Percentiles rank a stretch among this genome's conserved stretches.
These are phyloP conservation scores for Sebastes trivittatus DNA, from an alignment of 2,797 vertebrate species.

Conservation along the genomic window DNA sequence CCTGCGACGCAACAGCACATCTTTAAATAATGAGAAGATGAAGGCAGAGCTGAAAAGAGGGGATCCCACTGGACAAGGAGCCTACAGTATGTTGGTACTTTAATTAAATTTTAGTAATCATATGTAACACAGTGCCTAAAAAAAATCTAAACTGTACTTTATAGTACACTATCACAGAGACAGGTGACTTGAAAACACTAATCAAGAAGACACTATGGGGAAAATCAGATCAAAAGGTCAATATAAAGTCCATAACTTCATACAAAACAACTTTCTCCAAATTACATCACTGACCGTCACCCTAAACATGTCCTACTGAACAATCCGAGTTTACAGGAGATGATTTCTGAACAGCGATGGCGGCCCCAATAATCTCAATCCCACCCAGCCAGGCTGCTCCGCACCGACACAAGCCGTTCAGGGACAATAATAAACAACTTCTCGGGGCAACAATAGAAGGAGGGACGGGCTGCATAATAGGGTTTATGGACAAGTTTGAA, in stretches of 20 bases:
- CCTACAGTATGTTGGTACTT: not conserved
- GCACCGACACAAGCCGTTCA: slow-evolving; percentile 50
- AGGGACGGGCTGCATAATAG: slow-evolving; percentile 43
- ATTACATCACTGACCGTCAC: not conserved
- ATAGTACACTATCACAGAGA: not conserved
- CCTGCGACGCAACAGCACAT: not conserved
- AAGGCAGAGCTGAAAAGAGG: not conserved
- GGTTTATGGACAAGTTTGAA: slow-evolving; percentile 49
- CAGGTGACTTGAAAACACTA: not conserved
- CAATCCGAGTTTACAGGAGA: slow-evolving; percentile 10
- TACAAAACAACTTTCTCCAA: not conserved
- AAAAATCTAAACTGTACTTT: not conserved
- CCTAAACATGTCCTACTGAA: slow-evolving; percentile 3
- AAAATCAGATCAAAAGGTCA: not conserved
- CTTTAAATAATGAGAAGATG: slow-evolving; percentile 14
- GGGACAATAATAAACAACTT: slow-evolving; percentile 53
- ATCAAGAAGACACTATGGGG: not conserved
- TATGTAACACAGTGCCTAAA: not conserved
- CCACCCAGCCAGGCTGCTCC: slow-evolving; percentile 36
- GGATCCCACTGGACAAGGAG: not conserved
- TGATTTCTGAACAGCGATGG: slow-evolving; percentile 11
- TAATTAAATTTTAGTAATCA: not conserved
- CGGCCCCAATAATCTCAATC: slow-evolving; percentile 19
- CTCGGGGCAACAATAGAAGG: slow-evolving; percentile 37
- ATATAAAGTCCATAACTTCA: not conserved